phyloP scores from a whole-genome alignment of 2,113 vertebrate genomes.

The Lonchura striata region DNA sequence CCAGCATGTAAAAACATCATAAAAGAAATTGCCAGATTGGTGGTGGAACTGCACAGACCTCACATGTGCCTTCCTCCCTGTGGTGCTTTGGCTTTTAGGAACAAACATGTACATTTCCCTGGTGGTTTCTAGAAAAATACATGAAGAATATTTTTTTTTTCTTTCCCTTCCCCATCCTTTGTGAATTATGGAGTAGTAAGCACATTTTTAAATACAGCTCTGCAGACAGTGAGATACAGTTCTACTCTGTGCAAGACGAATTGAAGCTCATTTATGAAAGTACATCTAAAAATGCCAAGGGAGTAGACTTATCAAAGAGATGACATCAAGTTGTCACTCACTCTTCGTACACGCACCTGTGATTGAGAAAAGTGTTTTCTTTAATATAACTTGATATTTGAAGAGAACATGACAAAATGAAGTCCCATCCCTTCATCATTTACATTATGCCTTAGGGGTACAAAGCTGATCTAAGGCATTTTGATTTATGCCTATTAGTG shows the following conservation, averaged over 20 bases:
- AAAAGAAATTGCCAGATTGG: neutral
- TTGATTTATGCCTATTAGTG: constrained; percentile 61
- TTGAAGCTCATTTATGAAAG: constrained; percentile 73
- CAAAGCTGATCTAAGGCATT: constrained; percentile 68
- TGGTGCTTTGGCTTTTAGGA: constrained; percentile 25
- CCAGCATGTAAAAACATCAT: neutral
- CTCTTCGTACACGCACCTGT: constrained; percentile 52
- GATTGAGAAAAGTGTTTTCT: constrained; percentile 75
- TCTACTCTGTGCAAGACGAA: constrained; percentile 65
- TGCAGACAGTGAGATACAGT: constrained; percentile 55
- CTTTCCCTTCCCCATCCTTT: constrained; percentile 49
- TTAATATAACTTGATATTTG: constrained; percentile 78
- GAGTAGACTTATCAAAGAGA: constrained; percentile 75
- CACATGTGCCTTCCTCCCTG: neutral
- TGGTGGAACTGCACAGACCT: neutral
- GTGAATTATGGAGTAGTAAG: constrained; percentile 63
- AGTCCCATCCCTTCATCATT: constrained; percentile 63
- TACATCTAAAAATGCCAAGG: constrained; percentile 71
- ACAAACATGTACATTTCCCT: neutral
- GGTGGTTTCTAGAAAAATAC: constrained; percentile 7
- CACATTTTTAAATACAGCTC: constrained; percentile 55
- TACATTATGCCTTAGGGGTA: constrained; percentile 69
- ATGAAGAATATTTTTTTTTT: neutral
- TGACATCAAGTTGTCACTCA: constrained; percentile 75
- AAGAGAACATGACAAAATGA: constrained; percentile 72